Base-by-base conservation (phyloP, 2,113 vertebrate genomes). In the Pica pica region DNA sequence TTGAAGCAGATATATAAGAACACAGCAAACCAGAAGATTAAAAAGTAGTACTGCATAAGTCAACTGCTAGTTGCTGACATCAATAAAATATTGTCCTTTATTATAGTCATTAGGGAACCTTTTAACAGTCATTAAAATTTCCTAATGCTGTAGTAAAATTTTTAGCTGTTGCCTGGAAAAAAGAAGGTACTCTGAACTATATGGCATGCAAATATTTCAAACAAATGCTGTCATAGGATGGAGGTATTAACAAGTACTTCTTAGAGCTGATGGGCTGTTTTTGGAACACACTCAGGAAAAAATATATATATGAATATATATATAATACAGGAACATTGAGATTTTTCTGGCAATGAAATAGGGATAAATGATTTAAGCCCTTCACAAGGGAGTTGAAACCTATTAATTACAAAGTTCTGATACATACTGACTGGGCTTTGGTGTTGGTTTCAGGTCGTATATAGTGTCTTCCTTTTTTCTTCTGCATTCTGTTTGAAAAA, bases 51-150 rank as follows among this genome's bases (percentile, higher is more conserved):
- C 82, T 44, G 27, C 18, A 6, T 70, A 95, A 93, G 90, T 92
- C 87, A 94, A 88, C 33, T 86, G 52, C 60, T 88, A 90, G 87
- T 88, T 93, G 79, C 85, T 92, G 90, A 86, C 92, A 95, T 93
- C 87, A 95, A 94, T 93, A 94, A 96, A 96, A 93, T 83, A 93
- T 83, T 95, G 88, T 95, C 90, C 83, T 94, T 96, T 95, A 93
- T 96, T 94, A 93, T 86, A 83, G 78, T 90, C 85, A 96, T 93
- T 96, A 97, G 92, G 60, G 85, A 94, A 83, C 88, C 60, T 96
- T 94, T 92, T 95, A 97, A 94, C 70, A 89, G 83, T 85, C 70
- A 95, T 96, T 97, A 92, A 96, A 88, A 88, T 87, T 89, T 83
- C 93, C 87, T 91, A 88, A 89, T 83, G 80, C 26, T 44, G 35